Conservation (phyloP, 2,113 vertebrate genomes). For the Anoplopoma fimbria region DNA sequence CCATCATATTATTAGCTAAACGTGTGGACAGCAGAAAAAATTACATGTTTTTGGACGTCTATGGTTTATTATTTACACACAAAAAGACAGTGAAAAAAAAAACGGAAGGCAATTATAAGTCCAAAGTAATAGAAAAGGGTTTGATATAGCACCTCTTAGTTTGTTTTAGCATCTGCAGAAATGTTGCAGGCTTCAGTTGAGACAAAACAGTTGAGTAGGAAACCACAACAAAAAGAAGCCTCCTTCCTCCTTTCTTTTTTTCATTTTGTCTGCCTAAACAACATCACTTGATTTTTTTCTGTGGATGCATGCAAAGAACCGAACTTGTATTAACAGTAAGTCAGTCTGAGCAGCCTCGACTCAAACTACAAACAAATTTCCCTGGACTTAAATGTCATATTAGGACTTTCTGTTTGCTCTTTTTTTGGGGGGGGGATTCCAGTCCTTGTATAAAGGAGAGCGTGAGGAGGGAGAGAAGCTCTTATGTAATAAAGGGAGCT, state of each 20-base stretch:
- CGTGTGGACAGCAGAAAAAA: background rate
- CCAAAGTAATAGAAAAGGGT: background rate
- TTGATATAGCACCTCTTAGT: background rate
- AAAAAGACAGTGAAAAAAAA: background rate
- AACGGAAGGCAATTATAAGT: background rate
- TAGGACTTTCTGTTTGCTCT: slow-evolving; percentile 10
- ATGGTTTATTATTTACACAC: background rate
- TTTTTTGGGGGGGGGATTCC: too few relatives aligned
- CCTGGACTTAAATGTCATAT: slow-evolving; percentile 18
- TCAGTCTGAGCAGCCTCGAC: background rate
- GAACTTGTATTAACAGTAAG: background rate
- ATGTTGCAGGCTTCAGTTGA: slow-evolving; percentile 12
- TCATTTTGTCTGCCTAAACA: slow-evolving; percentile 1
- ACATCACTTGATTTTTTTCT: slow-evolving; percentile 5
- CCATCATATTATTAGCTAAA: background rate
- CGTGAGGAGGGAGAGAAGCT: background rate
- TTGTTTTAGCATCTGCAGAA: background rate
- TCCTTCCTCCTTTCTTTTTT: background rate
- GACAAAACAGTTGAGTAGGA: slow-evolving; percentile 30
- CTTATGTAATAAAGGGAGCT: slow-evolving; percentile 8
- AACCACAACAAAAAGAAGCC: slow-evolving; percentile 43
- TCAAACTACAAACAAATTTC: slow-evolving; percentile 10
- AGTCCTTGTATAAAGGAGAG: background rate
- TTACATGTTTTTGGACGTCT: background rate
- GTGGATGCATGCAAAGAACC: slow-evolving; percentile 7